Evolutionary conservation across 2,888 invertebrate genomes (phyloP).

Genomic region (Stratiomys singularior): DNA sequence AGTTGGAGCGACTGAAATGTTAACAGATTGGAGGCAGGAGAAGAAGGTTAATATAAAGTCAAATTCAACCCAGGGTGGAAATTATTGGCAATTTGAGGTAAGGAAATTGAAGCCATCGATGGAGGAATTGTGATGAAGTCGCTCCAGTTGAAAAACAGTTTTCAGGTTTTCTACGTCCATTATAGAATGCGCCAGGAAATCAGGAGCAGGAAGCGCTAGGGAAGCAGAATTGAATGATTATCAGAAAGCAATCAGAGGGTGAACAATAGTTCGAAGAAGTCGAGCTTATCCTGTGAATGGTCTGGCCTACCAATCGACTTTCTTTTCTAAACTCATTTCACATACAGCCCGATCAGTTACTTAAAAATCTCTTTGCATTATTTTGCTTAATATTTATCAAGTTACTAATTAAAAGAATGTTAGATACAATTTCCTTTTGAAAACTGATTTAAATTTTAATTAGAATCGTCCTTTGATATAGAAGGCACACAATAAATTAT

Average conservation of each 20-base stretch:
- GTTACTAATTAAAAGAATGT: too few species aligned
- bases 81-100: slow-evolving; percentile 46
- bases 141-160: neutral
- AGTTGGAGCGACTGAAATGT: neutral
- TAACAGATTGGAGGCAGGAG: neutral
- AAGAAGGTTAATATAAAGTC: neutral
- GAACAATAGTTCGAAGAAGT: slow-evolving; percentile 28
- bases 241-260: slow-evolving; percentile 31
- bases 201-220: neutral
- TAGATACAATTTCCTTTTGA: too few species aligned
- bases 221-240: neutral
- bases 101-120: slow-evolving; percentile 42
- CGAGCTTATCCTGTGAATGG: slow-evolving; percentile 15
- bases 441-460: too few species aligned
- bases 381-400: too few species aligned
- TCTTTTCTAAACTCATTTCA: neutral
- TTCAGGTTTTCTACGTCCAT: slow-evolving; percentile 4
- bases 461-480: too few species aligned
- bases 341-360: too few species aligned
- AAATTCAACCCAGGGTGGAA: slow-evolving; percentile 11
- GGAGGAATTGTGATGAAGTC: neutral
- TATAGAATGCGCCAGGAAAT: neutral
- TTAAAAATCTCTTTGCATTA: too few species aligned
- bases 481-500: too few species aligned
- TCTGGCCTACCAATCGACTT: slow-evolving; percentile 30